phyloP scores from a whole-genome alignment of 2,113 vertebrate genomes.

The Lynx canadensis region DNA sequence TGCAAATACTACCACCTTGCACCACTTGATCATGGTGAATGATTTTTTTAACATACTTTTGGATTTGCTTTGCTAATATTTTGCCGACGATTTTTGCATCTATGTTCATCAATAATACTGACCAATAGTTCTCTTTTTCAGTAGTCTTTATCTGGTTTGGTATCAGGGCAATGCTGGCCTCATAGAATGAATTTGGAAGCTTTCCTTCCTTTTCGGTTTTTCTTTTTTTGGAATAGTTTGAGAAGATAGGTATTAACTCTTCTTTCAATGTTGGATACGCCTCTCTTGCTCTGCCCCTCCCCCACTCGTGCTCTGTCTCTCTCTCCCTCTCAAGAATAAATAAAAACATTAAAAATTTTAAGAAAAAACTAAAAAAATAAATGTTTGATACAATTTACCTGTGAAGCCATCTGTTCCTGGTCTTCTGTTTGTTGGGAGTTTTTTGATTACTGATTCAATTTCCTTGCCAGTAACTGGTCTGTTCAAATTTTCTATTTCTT shows the following conservation, averaged over 20 bases:
- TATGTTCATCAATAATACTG: neutral
- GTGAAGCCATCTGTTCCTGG: neutral
- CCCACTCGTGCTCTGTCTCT: no score
- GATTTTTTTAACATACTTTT: neutral
- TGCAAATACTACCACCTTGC: neutral
- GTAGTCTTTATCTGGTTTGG: neutral
- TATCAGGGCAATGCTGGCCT: neutral
- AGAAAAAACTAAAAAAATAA: neutral
- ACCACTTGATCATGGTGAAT: neutral
- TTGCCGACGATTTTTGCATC: neutral
- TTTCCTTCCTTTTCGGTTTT: neutral
- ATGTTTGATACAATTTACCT: neutral
- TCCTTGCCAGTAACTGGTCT: neutral
- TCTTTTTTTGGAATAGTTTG: neutral
- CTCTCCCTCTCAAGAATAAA: no score
- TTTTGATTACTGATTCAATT: neutral
- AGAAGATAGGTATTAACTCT: neutral
- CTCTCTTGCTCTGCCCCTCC: no score
- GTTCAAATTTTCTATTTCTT: neutral
- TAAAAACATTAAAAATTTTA: no score
- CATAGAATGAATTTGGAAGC: neutral
- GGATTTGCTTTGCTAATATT: neutral
- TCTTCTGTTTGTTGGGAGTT: neutral
- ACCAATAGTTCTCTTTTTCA: neutral
- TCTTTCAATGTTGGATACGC: neutral